A percentile compares a stretch with the other conserved stretches of the same genome.
Evolutionary conservation across 1,140 invertebrate genomes (phyloP).

Genomic region (Plutomurus gul): DNA sequence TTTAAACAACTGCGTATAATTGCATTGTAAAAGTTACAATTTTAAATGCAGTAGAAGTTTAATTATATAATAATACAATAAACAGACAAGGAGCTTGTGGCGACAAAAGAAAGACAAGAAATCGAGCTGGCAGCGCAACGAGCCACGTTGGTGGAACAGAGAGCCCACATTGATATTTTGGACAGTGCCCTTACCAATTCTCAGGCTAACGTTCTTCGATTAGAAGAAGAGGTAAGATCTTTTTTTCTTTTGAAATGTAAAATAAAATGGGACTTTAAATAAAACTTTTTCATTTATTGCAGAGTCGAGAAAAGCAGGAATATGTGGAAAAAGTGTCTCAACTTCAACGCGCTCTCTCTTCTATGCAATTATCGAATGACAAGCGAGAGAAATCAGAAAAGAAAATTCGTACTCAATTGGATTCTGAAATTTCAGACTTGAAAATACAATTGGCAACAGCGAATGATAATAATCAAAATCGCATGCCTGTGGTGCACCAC

Average conservation of each 20-base stretch:
- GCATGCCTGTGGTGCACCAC: background rate
- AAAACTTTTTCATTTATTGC: constrained; percentile 53
- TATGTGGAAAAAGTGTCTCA: constrained; percentile 83
- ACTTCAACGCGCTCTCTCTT: constrained; percentile 79
- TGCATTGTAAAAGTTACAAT: constrained; percentile 78
- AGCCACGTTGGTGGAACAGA: constrained; percentile 85
- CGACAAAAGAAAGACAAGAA: constrained; percentile 85
- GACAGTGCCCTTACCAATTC: constrained; percentile 89
- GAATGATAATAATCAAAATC: constrained; percentile 52
- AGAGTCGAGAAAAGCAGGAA: constrained; percentile 80
- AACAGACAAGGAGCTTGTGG: constrained; percentile 82
- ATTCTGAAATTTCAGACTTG: constrained; percentile 73
- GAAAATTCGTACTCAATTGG: constrained; percentile 76
- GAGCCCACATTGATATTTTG: constrained; percentile 89
- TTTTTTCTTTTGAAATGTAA: background rate
- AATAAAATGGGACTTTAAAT: background rate
- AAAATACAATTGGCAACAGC: constrained; percentile 55
- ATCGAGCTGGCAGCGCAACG: constrained; percentile 86
- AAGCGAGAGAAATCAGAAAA: constrained; percentile 81
- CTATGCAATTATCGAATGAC: constrained; percentile 80
- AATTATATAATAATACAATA: background rate
- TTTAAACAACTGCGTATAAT: too few relatives aligned
- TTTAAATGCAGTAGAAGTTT: background rate
- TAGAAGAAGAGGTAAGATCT: constrained; percentile 79
- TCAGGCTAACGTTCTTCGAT: constrained; percentile 81